Evolutionary conservation across 92 coral and sea anemone genomes (phyloP), one percentile per base, ranked within the genome.

Genomic region (Actinostola sp.): DNA sequence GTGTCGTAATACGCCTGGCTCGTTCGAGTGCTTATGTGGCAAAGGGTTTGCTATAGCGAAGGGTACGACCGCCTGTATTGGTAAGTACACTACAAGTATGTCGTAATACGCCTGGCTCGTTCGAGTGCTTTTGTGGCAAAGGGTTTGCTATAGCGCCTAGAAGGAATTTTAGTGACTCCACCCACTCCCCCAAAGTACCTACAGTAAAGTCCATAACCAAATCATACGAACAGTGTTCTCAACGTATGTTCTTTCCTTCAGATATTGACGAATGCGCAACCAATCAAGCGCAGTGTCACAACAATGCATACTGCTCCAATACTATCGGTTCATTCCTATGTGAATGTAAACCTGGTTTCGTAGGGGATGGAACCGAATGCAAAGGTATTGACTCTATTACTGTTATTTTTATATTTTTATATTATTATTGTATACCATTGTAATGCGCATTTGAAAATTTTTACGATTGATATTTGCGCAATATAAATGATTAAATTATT

Each of bases 1-100:
- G 16, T 95, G 99, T 66, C 80, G 85, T 34, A 95, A 95, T 77
- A 82, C 93, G 21, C 82, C 89, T 25, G 99, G 99, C 13, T 88
- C 97, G 8, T 95, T 85, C 67, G 82, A 87, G 66, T 95, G 99
- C 29, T 45, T 86, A 27, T 95, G 99, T 58, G 90, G 84, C 30
- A 77, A 54, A 13, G 99, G 99, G 31, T 95, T 68, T 46, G 82
- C 70, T 25, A 80, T 95, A 70, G 97, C 95, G 20, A 80, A 85
- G 58, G 98, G 93, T 26, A 81, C 92, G 6, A 84, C 86, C 6
- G 97, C 82, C 1, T 84, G 93, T 26, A 78, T 91, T 30, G 97
- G 98, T 88, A 82, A 50, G 92, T 32, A n/a, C n/a, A n/a, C n/a
- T n/a, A n/a, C n/a, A n/a, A 1, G 75, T 80, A 17, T 95, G 99